A percentile compares a stretch with the other conserved stretches of the same genome.
Evolutionary conservation across 2,113 vertebrate species (phyloP).

Genomic region (Sprattus sprattus): DNA sequence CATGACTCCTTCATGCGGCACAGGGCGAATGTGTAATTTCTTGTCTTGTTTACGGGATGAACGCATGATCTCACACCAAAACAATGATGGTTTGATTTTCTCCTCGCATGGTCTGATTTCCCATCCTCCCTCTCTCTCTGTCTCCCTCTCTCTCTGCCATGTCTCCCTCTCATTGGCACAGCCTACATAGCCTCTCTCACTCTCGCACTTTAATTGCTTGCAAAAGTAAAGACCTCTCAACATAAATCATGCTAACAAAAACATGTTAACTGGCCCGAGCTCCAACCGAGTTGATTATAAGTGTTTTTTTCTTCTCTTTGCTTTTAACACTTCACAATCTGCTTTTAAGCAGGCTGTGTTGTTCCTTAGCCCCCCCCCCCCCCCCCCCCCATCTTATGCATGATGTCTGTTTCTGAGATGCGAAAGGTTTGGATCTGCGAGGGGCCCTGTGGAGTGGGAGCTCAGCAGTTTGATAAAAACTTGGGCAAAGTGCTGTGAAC

Average conservation of each 20-base stretch:
- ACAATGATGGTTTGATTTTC: background rate
- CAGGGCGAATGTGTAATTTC: constrained; percentile 15
- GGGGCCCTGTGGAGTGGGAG: constrained; percentile 42
- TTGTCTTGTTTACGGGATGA: constrained; percentile 8
- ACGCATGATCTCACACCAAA: constrained; percentile 7
- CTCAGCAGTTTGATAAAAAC: constrained; percentile 62
- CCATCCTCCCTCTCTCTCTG: background rate
- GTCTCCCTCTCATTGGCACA: background rate
- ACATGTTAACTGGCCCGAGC: constrained; percentile 4
- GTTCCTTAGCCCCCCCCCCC: background rate
- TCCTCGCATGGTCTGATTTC: background rate
- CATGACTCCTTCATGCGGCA: constrained; percentile 51
- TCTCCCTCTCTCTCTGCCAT: background rate
- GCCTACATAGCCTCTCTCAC: background rate
- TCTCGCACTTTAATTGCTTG: background rate
- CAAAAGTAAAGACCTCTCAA: background rate
- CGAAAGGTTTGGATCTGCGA: constrained; percentile 1
- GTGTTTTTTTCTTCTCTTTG: background rate
- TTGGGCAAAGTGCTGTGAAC: constrained; percentile 58
- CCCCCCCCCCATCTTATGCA: constrained; percentile 43
- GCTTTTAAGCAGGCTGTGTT: constrained; percentile 12
- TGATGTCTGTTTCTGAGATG: constrained; percentile 54
- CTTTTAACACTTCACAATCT: constrained; percentile 22
- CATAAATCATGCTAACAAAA: constrained; percentile 16
- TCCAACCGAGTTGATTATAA: constrained; percentile 5